Evolutionary conservation across 1,140 invertebrate genomes (phyloP), one percentile per base, ranked within the genome.

Genomic region (Listronotus bonariensis): DNA sequence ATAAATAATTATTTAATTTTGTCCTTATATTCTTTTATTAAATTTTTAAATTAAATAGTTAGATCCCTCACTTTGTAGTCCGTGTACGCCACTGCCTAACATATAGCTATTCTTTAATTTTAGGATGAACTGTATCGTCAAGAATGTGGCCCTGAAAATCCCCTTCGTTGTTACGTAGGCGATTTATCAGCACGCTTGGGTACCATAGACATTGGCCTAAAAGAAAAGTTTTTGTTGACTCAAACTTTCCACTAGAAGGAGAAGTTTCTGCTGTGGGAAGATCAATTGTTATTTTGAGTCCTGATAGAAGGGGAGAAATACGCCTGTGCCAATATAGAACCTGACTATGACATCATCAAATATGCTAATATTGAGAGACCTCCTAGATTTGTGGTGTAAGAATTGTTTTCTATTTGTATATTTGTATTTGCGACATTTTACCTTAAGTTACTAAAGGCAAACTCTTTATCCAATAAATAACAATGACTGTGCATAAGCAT

Each of bases 261-360:
- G 77, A 82, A 3, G 85, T 89, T 51, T 87, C 85, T 15, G 92
- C 94, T 1, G 81, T 96, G 74, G 92, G 92, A 6, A 85, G 89
- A 67, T 95, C 94, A 3, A 87, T 97, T 68, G 88, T 97, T 0
- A 88, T 97, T 52, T 87, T 95, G 73, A 89, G 87, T 8, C 86
- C 90, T 34, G 87, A 94, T 69, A 82, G 85, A 51, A 86, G 86
- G 8, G 1, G 87, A 92, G 46, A 82, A 88, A 70, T 89, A 92
- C 74, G 93, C 93, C 10, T 97, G 95, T 79, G 92, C 93, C 45
- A 96, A 96, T 77, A 94, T 97, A 61, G 87, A 91, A 72, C 91
- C 92, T 0, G 93, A 96, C 77, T 88, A 92, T 76, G 91, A 96
- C 78, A 92, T 96, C 49, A 88, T 96, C 41, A 95, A 94, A 78